Evolutionary conservation across 2,113 vertebrate genomes (phyloP).

Genomic region (Poeciliopsis turrubarensis): DNA sequence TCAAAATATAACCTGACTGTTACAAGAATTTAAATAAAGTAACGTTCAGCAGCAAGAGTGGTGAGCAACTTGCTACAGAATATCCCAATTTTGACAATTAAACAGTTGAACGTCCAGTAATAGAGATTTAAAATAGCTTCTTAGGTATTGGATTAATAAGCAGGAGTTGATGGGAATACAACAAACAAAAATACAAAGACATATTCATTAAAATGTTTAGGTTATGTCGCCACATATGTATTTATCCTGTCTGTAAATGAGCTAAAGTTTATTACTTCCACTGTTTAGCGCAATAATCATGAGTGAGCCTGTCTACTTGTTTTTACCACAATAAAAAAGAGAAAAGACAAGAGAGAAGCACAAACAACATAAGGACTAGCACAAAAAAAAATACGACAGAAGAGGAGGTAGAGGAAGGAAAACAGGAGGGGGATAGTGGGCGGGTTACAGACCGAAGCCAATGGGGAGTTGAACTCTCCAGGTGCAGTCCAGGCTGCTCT

Average conservation of each 20-base stretch:
- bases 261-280: background rate
- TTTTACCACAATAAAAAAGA: background rate
- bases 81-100: background rate
- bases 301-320: background rate
- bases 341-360: background rate
- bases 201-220: background rate
- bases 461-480: slow-evolving; percentile 94
- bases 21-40: background rate
- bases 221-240: background rate
- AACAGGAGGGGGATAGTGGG: background rate
- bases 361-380: background rate
- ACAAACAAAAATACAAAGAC: background rate
- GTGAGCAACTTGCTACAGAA: background rate
- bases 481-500: slow-evolving; percentile 94
- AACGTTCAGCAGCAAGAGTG: background rate
- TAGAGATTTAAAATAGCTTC: background rate
- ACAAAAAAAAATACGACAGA: background rate
- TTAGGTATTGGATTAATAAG: background rate
- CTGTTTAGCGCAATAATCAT: background rate
- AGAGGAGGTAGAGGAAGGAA: background rate
- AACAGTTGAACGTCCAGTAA: background rate
- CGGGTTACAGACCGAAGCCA: slow-evolving; percentile 87
- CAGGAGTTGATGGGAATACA: background rate
- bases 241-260: background rate
- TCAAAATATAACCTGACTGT: background rate